Base-by-base conservation (phyloP, 2,797 vertebrate species). In the Pseudomugil tenellus region DNA sequence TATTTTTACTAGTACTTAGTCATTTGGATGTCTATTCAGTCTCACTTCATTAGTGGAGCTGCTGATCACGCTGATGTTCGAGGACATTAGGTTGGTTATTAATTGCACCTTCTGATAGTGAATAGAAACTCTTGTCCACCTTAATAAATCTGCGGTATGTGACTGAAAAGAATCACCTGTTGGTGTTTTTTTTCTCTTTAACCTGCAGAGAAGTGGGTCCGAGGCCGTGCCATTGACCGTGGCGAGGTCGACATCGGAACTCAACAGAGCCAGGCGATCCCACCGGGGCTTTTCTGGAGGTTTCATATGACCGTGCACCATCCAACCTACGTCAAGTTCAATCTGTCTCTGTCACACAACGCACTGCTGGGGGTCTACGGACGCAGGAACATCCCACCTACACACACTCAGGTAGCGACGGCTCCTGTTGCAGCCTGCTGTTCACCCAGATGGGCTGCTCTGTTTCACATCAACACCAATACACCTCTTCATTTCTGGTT, bases 231-330 rank as follows among this genome's bases (percentile, higher is more conserved):
- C 70, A 98, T 98, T 78, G 97, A 99, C 86, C 95, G 95, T 0
- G 98, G 98, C 63, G 97, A 98, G 88, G 94, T 98, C 53, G 96
- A 97, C 87, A 91, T 98, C 37, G 97, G 97, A 51, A 94, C 95
- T 16, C 97, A 97, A 74, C 95, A 98, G 79, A 97, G 95, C 90
- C 97, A 99, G 85, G 95, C 95, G 1, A 96, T 99, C 70, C 97
- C 97, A 0, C 97, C 97, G 0, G 96, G 96, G 57, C 95, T 98
- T 23, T 99, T 99, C 91, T 99, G 98, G 97, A 96, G 97, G 87
- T 98, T 98, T 91, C 96, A 97, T 80, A 95, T 99, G 75, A 96
- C 86, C 12, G 95, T 98, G 61, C 96, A 97, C 84, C 96, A 97
- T 84, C 96, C 97, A 0, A 79, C 96, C 90, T 97, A 98, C 91